Conservation (phyloP, 2,797 vertebrate species). For the Phoxinus dragarum region DNA sequence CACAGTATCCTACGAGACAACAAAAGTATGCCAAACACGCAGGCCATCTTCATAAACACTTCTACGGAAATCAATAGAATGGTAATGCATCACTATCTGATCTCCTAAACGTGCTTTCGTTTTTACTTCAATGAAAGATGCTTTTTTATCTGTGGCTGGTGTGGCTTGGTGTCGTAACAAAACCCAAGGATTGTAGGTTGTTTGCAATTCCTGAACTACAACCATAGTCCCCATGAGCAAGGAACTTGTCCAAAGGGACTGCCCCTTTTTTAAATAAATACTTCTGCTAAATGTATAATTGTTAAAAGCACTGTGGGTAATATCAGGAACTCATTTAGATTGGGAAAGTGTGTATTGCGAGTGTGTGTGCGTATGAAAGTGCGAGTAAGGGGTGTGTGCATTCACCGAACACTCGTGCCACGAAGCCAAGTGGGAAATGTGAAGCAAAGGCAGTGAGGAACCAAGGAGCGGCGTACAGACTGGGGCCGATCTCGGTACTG, state of each 20-base stretch:
- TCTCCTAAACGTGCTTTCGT: neutral
- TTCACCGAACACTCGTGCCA: conserved; percentile 95
- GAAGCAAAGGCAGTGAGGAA: conserved; percentile 97
- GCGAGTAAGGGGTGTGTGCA: conserved; percentile 41
- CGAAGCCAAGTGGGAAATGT: conserved; percentile 95
- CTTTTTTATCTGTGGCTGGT: neutral
- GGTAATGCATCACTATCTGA: neutral
- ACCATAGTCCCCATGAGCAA: neutral
- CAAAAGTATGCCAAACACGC: conserved; percentile 22
- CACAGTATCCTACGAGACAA: neutral
- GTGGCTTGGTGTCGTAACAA: neutral
- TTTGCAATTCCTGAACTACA: neutral
- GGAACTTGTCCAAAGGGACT: neutral
- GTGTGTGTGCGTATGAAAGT: conserved; percentile 1
- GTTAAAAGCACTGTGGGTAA: neutral
- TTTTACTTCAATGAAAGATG: neutral
- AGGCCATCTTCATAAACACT: conserved; percentile 20
- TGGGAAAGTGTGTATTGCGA: conserved; percentile 28
- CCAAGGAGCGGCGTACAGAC: conserved; percentile 96
- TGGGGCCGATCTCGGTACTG: conserved; percentile 93
- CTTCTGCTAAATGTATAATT: neutral
- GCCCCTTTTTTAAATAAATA: neutral
- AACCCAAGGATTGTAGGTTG: neutral
- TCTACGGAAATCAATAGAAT: conserved; percentile 13
- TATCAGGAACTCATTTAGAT: neutral